Base-by-base conservation (phyloP, 2,797 vertebrate species). In the Enteromius argenteus region DNA sequence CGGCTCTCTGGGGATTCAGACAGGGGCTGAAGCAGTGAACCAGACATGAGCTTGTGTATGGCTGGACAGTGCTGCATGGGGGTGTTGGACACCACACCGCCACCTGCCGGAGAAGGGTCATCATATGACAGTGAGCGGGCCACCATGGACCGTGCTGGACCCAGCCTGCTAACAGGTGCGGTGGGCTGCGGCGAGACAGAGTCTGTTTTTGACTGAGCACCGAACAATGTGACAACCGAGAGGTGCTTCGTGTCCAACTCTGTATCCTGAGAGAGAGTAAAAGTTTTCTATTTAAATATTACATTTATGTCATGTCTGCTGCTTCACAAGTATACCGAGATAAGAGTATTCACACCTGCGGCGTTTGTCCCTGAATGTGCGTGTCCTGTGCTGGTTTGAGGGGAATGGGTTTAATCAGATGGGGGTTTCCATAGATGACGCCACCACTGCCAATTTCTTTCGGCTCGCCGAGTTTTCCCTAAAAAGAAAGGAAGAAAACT, bases 401-500 rank as follows among this genome's bases (percentile, higher is more conserved):
- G 6, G 98, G 97, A 83, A 99, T 98, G 3, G 98, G 98, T 88
- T 99, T 99, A 91, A 99, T 97, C 69, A 99, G 93, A 92, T 98
- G 96, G 77, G 97, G 97, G 90, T 97, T 99, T 92, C 92, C 95
- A 76, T 92, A 94, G 76, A 99, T 95, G 84, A 96, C 94, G 71
- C 96, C 97, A 37, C 96, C 97, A 79, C 95, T 96, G 78, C 95
- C 95, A 51, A 99, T 98, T 91, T 97, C 96, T 92, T 98, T 99
- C 68, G 98, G 98, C 91, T 99, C 98, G 80, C 95, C 93, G 1
- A 95, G 93, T 89, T 97, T 97, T 84, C 94, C 95, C 96, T 96
- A 90, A 87, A 90, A 46, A 32, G 23, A 67, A 21, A 35, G 0
- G 32, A 62, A 4, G 9, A 81, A 69, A 37, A 53, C 10, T 9